Base-by-base conservation (phyloP, 1,140 invertebrate genomes). In the Heliconius eleuchia region DNA sequence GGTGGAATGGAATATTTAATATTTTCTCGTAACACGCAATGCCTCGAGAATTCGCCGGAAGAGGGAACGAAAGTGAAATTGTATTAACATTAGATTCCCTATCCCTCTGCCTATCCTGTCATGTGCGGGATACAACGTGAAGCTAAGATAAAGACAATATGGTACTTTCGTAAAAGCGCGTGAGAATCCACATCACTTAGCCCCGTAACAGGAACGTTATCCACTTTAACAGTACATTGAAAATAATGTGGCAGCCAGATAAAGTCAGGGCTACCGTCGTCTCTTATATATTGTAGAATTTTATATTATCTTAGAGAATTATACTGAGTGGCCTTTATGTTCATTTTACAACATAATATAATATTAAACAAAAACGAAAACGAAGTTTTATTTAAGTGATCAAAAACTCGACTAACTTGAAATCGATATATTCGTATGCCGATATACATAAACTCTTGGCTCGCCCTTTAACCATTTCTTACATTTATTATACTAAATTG, bases 161-260 rank as follows among this genome's bases (percentile, higher is more conserved):
- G 60, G 60, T 23, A 16, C 30, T 57, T 57, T 27, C 23, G 23
- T 66, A 13, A 66, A 66, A 27, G 60, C 27, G 60, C 60, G 60
- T 30, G 60, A 27, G 60, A 66, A 66, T 30, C 23, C 23, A 27
- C 60, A 66, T 66, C 60, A 66, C 60, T 66, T 66, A 60, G 9
- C 23, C 2, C 23, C 23, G n/a, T 11, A 60, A 27, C 60, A 66
- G 23, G 60, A 11, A 13, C 60, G 60, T 66, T 66, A 66, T 66
- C 60, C 23, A 27, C 27, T 57, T 57, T 66, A 66, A 66, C 60
- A 66, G 60, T 66, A 66, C 60, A 66, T 66, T 66, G 60, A 66
- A 66, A 27, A 23, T 57, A 57, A 57, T 57, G 55, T 57, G 55
- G 55, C 55, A 57, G 55, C 7, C 55, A 27, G 60, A 66, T 66